A percentile compares a stretch with the other conserved stretches of the same genome.
Evolutionary conservation across 2,888 invertebrate species (phyloP).

Genomic region (Listrodromus nycthemerus): DNA sequence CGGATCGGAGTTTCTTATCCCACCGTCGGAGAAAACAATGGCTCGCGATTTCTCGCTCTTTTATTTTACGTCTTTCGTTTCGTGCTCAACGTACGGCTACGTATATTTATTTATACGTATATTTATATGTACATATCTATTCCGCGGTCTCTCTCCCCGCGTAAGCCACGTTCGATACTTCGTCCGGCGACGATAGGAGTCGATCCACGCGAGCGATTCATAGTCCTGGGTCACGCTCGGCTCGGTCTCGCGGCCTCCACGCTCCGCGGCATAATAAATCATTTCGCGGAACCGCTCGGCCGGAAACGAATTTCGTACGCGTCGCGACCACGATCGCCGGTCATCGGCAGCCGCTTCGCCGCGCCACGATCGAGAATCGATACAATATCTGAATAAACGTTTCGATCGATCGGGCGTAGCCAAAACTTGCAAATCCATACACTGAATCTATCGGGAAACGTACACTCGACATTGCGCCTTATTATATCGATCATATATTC

Average conservation of each 20-base stretch:
- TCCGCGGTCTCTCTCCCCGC: constrained; percentile 6
- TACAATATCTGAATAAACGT: constrained; percentile 42
- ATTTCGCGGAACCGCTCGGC: constrained; percentile 82
- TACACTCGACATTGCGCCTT: background rate
- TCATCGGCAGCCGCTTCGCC: constrained; percentile 33
- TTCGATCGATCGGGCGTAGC: constrained; percentile 9
- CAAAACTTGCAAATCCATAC: constrained; percentile 17
- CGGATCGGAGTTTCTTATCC: constrained; percentile 12
- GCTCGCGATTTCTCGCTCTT: constrained; percentile 10
- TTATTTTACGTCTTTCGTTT: constrained; percentile 14
- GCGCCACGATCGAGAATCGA: constrained; percentile 50
- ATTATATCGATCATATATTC: constrained; percentile 7
- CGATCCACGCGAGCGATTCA: constrained; percentile 76
- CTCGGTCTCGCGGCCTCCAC: constrained; percentile 71
- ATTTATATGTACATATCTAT: constrained; percentile 7
- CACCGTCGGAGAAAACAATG: constrained; percentile 28
- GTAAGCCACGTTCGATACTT: constrained; percentile 30
- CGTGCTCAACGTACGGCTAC: background rate
- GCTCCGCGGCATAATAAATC: constrained; percentile 83
- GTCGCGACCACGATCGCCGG: constrained; percentile 49
- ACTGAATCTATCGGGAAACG: constrained; percentile 2
- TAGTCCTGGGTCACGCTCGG: constrained; percentile 80
- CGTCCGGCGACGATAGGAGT: constrained; percentile 72
- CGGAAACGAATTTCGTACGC: constrained; percentile 82
- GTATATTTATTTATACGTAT: no score